Conservation (phyloP, 1,140 invertebrate species). For the Triops longicaudatus region DNA sequence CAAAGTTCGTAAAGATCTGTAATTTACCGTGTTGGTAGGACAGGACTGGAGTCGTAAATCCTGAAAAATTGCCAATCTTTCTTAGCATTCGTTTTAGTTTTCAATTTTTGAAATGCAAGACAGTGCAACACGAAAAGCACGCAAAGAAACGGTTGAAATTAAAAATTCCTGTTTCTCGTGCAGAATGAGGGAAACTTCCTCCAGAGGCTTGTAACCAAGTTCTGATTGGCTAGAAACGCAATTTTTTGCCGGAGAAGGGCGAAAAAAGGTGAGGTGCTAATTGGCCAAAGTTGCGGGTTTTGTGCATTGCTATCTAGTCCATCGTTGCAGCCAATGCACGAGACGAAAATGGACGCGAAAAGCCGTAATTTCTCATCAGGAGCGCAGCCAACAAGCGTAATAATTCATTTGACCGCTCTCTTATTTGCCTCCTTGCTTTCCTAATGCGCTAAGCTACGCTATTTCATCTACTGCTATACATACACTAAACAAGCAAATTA, state of each 20-base stretch:
- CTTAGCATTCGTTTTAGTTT: neutral
- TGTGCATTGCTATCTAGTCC: neutral
- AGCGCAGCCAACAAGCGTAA: conserved; percentile 11
- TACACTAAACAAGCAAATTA: neutral
- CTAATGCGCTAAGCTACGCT: conserved; percentile 7
- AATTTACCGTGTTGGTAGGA: neutral
- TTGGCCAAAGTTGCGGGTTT: neutral
- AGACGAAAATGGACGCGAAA: neutral
- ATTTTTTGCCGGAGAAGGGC: neutral
- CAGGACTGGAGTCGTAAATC: neutral
- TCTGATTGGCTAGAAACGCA: neutral
- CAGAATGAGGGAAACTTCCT: no score
- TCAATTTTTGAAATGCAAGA: no score
- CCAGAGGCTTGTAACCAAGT: no score
- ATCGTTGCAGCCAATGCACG: neutral
- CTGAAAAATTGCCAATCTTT: neutral
- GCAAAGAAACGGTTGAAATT: no score
- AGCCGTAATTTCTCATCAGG: conserved; percentile 11
- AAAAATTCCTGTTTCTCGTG: no score
- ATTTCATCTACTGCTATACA: neutral
- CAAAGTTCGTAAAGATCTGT: neutral
- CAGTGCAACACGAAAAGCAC: no score
- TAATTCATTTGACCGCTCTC: conserved; percentile 12
- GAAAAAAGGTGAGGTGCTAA: neutral
- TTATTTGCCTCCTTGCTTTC: conserved; percentile 15